These are phyloP conservation scores for Drosophila antonietae DNA, from an alignment of 2,888 invertebrate genomes.

Conservation along the genomic window DNA sequence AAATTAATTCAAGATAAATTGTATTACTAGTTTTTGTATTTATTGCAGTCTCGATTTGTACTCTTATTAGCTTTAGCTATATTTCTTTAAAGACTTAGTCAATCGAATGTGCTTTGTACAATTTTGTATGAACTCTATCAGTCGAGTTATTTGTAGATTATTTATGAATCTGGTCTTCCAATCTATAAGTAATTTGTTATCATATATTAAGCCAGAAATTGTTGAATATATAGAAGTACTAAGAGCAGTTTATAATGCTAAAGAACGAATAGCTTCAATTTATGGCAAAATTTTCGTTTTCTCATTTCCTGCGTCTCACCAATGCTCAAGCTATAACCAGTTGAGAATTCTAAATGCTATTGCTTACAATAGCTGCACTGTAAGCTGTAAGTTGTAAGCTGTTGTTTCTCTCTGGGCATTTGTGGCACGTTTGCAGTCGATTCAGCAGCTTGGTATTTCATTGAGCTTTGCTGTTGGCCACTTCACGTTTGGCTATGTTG, in stretches of 20 bases:
- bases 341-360: not conserved
- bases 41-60: too few relatives aligned
- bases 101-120: too few relatives aligned
- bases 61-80: too few relatives aligned
- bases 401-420: conserved; percentile 15
- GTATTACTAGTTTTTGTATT: too few relatives aligned
- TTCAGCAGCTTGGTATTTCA: conserved; percentile 58
- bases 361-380: not conserved
- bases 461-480: conserved; percentile 36
- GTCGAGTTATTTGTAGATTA: too few relatives aligned
- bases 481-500: conserved; percentile 41
- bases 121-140: too few relatives aligned
- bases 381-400: not conserved
- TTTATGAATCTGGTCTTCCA: too few relatives aligned
- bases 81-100: too few relatives aligned
- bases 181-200: not conserved
- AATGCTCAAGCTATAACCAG: not conserved
- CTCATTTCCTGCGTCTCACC: fast-evolving
- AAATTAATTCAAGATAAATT: too few relatives aligned
- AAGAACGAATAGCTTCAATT: not conserved
- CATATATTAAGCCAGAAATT: not conserved
- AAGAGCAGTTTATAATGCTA: not conserved
- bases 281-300: not conserved
- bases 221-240: not conserved
- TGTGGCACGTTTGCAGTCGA: conserved; percentile 50